Evolutionary conservation across 2,113 vertebrate species (phyloP).

Genomic region (Brachyhypopomus gauderio): DNA sequence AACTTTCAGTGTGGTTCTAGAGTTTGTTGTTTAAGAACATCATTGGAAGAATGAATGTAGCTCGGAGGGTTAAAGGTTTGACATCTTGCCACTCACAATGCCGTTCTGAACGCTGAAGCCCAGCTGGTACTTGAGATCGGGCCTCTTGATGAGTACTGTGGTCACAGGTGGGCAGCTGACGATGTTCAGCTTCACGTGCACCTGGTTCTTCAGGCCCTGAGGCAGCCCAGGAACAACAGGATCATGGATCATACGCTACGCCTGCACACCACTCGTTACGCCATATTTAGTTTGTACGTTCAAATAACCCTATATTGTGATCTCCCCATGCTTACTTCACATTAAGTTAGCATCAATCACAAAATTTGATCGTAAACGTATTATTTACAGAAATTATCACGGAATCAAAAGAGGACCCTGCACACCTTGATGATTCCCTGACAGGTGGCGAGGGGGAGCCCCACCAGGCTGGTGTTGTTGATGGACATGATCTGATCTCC

Average conservation of each 20-base stretch:
- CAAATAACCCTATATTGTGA: no score
- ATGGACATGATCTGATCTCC: constrained; percentile 99
- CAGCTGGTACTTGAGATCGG: constrained; percentile 97
- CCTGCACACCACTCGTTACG: neutral
- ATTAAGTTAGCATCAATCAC: no score
- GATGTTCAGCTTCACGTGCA: constrained; percentile 95
- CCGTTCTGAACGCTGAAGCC: constrained; percentile 99
- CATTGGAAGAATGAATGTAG: neutral
- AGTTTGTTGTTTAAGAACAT: no score
- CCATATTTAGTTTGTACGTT: no score
- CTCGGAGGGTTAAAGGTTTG: neutral
- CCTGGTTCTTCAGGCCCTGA: constrained; percentile 97
- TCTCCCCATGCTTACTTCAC: no score
- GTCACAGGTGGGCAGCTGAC: constrained; percentile 98
- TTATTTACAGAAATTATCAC: no score
- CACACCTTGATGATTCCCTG: constrained; percentile 93
- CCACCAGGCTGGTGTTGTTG: constrained; percentile 97
- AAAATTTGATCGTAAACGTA: no score
- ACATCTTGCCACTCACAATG: constrained; percentile 82
- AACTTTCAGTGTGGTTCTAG: no score
- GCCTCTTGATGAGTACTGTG: constrained; percentile 96
- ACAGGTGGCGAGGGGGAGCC: constrained; percentile 95
- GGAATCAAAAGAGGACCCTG: no score
- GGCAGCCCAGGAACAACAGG: neutral
- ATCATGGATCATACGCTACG: neutral